These are phyloP conservation scores for Cervus canadensis DNA, from an alignment of 2,113 vertebrate species.

Conservation along the genomic window DNA sequence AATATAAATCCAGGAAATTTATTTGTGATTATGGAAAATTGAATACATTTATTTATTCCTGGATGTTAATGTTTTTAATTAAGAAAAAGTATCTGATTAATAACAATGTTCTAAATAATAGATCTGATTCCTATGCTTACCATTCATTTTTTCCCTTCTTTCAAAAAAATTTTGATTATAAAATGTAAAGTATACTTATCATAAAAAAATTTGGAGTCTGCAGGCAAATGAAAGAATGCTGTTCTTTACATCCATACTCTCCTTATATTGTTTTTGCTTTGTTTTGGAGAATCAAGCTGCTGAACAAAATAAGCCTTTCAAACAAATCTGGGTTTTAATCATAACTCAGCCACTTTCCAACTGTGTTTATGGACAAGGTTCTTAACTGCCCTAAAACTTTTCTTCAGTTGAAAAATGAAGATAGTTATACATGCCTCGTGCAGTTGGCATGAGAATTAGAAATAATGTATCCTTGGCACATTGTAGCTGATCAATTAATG, in stretches of 20 bases:
- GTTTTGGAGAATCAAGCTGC: background rate
- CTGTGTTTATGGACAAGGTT: background rate
- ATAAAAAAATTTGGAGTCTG: background rate
- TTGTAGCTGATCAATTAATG: background rate
- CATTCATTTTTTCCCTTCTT: background rate
- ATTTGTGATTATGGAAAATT: background rate
- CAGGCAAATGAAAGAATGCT: background rate
- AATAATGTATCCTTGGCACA: background rate
- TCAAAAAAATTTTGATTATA: background rate
- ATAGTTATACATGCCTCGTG: background rate
- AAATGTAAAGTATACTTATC: background rate
- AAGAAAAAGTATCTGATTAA: background rate
- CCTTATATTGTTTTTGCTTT: background rate
- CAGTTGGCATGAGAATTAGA: background rate
- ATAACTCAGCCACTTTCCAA: background rate
- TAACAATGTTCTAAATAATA: background rate
- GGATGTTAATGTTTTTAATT: background rate
- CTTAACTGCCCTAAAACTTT: background rate
- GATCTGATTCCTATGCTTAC: background rate
- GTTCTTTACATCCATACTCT: background rate
- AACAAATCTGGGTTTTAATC: background rate
- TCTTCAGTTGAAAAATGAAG: slow-evolving; percentile 8
- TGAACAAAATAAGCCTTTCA: background rate
- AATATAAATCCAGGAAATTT: background rate
- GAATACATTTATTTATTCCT: background rate